These are phyloP conservation scores for Hapalemur alaotrensis DNA, from an alignment of 2,797 vertebrate genomes.

Conservation along the genomic window DNA sequence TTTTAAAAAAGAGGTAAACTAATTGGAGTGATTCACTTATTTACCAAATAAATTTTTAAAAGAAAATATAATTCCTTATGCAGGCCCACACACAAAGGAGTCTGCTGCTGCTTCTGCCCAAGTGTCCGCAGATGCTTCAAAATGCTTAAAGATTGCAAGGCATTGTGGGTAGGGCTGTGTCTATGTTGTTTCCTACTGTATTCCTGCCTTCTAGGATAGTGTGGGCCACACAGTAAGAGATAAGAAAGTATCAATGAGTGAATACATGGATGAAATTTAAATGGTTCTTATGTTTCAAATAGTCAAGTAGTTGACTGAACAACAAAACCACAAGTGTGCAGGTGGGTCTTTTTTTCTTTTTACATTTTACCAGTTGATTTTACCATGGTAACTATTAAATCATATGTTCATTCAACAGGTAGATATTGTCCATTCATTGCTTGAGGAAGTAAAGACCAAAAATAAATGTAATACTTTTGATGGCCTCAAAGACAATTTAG, in stretches of 20 bases:
- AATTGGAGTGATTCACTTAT: neutral
- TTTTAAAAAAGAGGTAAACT: neutral
- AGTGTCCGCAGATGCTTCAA: neutral
- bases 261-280: neutral
- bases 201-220: neutral
- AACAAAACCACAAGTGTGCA: neutral
- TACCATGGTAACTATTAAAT: neutral
- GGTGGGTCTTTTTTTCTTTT: neutral
- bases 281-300: neutral
- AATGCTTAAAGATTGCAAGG: neutral
- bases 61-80: neutral
- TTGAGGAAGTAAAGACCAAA: neutral
- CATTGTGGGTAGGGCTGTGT: neutral
- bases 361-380: neutral
- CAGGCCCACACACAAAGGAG: rapidly evolving
- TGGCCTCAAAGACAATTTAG: neutral
- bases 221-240: neutral
- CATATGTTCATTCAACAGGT: neutral
- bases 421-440: neutral
- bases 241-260: neutral
- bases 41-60: neutral
- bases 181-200: neutral
- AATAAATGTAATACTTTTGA: neutral
- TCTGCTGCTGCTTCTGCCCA: neutral
- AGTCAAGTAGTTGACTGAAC: neutral